Base-by-base conservation (phyloP, 53 echinoderm and acorn worm species). In the Echinarachnius parma region DNA sequence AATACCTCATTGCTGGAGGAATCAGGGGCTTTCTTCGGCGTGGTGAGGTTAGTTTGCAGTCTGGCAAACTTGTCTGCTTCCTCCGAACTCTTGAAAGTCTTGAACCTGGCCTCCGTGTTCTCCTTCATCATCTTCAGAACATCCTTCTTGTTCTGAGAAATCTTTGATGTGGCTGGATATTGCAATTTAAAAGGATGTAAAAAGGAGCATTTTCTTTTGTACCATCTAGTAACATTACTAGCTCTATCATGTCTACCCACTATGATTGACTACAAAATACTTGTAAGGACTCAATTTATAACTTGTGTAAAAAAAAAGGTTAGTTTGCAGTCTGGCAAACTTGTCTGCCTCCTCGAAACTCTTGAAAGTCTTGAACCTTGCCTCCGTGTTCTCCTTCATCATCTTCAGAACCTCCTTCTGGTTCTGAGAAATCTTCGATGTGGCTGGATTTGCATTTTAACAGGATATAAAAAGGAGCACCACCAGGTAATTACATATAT, bases 301-400 rank as follows among this genome's bases (percentile, higher is more conserved):
- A 45, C 16, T 45, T 45, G 10, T 21, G 31, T 68, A 21, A 58
- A 58, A 10, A 68, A n/a, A n/a, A n/a, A 92, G 78, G n/a, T 92
- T 87, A 34, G 85, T 78, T 25, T 80, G 53, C n/a, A 77, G 66
- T 44, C 45, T 75, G 34, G 89, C 83, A 69, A 94, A 94, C 10
- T 31, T 59, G 30, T 81, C 54, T 0, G 94, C 94, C 9, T 86
- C 94, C 23, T 90, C 87, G 56, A 75, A 64, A 25, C 75, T 81
- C 75, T 87, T 90, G 75, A 94, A 94, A 24, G 76, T 84, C 75
- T 89, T 90, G 82, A 94, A 94, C 20, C 94, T 86, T n/a, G 90
- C 86, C 4, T 84, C 87, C 47, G 86, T 67, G 34, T 89, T 90
- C 62, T 76, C 87, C 46, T 90, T 94, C 59, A 90, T 57, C 36